Percentiles rank a stretch among this genome's conserved stretches.
Evolutionary conservation across 2,113 vertebrate genomes (phyloP).

Genomic region (Phoxinus phoxinus): DNA sequence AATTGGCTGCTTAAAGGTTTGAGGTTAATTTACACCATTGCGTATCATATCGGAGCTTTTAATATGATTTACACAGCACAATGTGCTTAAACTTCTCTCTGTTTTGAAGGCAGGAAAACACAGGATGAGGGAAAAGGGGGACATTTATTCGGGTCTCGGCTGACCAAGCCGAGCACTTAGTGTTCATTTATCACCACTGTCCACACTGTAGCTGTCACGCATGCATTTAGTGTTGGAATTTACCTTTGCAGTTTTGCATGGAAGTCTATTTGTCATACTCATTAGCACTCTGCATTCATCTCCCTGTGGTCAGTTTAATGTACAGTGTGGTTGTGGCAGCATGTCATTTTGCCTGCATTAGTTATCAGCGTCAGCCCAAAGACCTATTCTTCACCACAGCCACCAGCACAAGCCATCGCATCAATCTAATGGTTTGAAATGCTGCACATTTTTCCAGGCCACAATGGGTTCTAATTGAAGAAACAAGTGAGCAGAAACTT

Average conservation of each 20-base stretch:
- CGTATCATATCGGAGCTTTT: conserved; percentile 60
- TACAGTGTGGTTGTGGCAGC: conserved; percentile 58
- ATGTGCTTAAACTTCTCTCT: conserved; percentile 48
- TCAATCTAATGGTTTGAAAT: conserved; percentile 38
- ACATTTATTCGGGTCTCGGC: conserved; percentile 62
- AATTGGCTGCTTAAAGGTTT: conserved; percentile 44
- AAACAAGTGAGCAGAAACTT: conserved; percentile 6
- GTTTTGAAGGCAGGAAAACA: conserved; percentile 61
- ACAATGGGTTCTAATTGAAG: background rate
- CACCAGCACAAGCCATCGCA: conserved; percentile 39
- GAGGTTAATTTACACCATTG: conserved; percentile 60
- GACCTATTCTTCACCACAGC: conserved; percentile 35
- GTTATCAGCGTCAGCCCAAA: conserved; percentile 24
- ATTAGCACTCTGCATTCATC: conserved; percentile 65
- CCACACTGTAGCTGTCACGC: conserved; percentile 62
- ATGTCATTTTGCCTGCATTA: conserved; percentile 66
- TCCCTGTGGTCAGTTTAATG: conserved; percentile 69
- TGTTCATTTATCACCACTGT: conserved; percentile 68
- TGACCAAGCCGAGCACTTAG: conserved; percentile 65
- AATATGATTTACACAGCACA: conserved; percentile 62
- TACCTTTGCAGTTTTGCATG: conserved; percentile 72
- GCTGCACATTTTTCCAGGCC: conserved; percentile 5
- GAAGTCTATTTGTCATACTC: conserved; percentile 72
- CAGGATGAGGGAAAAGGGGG: conserved; percentile 22
- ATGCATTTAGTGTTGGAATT: conserved; percentile 68